Conservation (phyloP, 2,797 vertebrate genomes). For the Phrynocephalus forsythii region DNA sequence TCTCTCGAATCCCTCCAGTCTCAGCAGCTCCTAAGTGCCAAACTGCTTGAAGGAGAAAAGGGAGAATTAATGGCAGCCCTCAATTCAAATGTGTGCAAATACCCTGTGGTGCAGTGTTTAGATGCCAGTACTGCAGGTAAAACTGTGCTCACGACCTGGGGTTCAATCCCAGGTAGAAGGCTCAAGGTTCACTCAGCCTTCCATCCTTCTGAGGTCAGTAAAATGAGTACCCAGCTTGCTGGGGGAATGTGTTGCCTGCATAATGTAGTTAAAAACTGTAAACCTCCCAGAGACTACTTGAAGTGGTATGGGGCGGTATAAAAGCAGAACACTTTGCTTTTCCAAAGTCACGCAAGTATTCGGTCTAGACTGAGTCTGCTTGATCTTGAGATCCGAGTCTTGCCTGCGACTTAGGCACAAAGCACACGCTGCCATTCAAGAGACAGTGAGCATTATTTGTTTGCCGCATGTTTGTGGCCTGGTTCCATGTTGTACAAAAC, state of each 20-base stretch:
- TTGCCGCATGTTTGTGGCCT: not conserved
- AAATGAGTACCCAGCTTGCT: no score
- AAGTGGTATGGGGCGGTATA: no score
- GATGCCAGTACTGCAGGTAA: no score
- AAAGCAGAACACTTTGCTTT: not conserved
- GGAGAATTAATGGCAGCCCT: not conserved
- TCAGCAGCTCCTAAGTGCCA: not conserved
- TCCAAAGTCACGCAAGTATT: not conserved
- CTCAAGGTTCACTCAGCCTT: no score
- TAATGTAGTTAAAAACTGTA: no score
- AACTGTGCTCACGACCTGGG: no score
- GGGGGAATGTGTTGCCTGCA: no score
- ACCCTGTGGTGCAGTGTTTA: no score
- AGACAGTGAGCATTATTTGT: conserved; percentile 19
- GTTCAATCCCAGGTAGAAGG: no score
- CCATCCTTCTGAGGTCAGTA: no score
- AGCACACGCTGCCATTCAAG: conserved; percentile 43
- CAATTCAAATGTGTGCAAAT: fast-evolving
- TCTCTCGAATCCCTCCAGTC: not conserved
- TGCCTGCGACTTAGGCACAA: conserved; percentile 44
- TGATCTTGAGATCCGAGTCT: not conserved
- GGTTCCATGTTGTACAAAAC: conserved; percentile 19
- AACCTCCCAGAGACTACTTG: no score
- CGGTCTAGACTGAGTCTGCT: not conserved
- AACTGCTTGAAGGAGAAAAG: not conserved